These are phyloP conservation scores for Pogonus chalceus DNA, from an alignment of 1,140 invertebrate species.

Conservation along the genomic window DNA sequence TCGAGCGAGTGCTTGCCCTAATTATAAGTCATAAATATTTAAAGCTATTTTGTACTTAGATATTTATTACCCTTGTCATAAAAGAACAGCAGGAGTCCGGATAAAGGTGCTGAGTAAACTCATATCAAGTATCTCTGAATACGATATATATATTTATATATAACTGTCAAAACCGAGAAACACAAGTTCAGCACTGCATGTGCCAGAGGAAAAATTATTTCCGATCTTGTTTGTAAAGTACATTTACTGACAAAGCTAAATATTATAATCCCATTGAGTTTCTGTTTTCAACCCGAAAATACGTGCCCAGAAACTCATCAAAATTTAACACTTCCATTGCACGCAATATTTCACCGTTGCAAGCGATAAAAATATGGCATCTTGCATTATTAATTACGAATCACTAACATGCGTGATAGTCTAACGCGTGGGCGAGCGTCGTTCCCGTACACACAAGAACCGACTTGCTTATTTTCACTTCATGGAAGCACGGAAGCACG, in stretches of 20 bases:
- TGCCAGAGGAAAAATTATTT: too few relatives aligned
- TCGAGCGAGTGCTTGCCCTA: background rate
- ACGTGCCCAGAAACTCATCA: background rate
- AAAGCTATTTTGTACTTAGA: conserved; percentile 3
- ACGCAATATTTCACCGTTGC: background rate
- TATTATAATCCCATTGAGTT: too few relatives aligned
- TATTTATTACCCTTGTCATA: background rate
- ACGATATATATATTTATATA: background rate
- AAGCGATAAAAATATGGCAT: conserved; percentile 1
- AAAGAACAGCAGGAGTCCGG: background rate
- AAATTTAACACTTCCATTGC: background rate
- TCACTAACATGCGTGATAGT: background rate
- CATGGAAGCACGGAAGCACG: background rate
- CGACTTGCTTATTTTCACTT: background rate
- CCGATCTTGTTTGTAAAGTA: too few relatives aligned
- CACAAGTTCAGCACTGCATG: too few relatives aligned
- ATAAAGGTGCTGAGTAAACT: conserved; percentile 1
- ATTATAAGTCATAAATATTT: conserved; percentile 6
- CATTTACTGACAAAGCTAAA: too few relatives aligned
- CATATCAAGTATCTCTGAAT: background rate
- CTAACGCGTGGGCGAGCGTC: background rate
- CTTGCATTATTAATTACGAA: background rate
- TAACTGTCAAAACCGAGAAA: too few relatives aligned
- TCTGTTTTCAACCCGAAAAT: background rate
- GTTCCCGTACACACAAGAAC: background rate